phyloP scores from a whole-genome alignment of 2,888 invertebrate species.

The Anorthoa munda region DNA sequence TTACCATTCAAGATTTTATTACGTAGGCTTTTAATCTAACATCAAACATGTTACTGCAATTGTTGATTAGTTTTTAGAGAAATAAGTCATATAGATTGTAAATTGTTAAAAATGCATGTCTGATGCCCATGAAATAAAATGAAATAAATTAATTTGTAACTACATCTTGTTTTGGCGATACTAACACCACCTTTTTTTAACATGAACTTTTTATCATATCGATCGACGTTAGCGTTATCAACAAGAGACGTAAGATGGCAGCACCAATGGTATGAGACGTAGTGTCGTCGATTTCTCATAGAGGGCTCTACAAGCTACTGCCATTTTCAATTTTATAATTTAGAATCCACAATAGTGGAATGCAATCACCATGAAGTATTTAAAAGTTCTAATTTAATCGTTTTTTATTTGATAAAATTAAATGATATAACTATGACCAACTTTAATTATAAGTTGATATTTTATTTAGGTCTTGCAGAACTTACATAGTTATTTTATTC shows the following conservation, averaged over 20 bases:
- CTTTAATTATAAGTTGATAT: not conserved
- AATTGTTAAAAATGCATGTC: conserved; percentile 43
- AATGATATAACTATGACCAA: no score
- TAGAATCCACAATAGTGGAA: not conserved
- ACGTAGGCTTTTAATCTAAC: conserved; percentile 71
- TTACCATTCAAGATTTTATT: conserved; percentile 84
- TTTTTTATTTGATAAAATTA: not conserved
- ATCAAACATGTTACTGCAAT: conserved; percentile 40
- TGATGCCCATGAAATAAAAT: conserved; percentile 57
- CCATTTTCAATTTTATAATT: not conserved
- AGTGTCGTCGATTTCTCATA: conserved; percentile 10
- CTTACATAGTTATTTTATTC: conserved; percentile 20
- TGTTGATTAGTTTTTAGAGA: conserved; percentile 59
- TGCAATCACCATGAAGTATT: not conserved
- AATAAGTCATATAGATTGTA: conserved; percentile 61
- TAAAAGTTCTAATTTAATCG: not conserved
- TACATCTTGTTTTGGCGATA: conserved; percentile 41
- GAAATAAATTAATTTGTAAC: conserved; percentile 35
- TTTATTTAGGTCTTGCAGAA: not conserved
- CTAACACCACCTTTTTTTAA: conserved; percentile 61
- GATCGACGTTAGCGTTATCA: conserved; percentile 7
- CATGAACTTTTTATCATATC: conserved; percentile 13
- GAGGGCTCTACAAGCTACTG: conserved; percentile 42
- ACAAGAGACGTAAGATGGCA: conserved; percentile 54
- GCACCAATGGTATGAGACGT: conserved; percentile 6